Base-by-base conservation (phyloP, 2,797 vertebrate genomes). In the Artibeus jamaicensis region DNA sequence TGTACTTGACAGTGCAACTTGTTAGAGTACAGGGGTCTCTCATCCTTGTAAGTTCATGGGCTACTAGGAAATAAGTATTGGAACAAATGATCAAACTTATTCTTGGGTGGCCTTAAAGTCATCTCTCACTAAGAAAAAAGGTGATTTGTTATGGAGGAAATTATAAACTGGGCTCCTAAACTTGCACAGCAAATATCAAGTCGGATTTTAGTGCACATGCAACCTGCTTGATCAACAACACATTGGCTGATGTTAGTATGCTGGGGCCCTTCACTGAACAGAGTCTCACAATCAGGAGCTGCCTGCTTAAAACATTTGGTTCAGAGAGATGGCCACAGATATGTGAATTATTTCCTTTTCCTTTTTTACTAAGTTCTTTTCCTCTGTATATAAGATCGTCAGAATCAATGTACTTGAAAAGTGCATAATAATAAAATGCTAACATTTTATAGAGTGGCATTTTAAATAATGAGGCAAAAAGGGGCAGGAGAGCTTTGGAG, bases 391-490 rank as follows among this genome's bases (percentile, higher is more conserved):
- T 55, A 76, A 67, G 39, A 74, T 37, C 16, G 78, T 53, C 39
- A 89, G 34, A 87, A 65, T 59, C 4, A 96, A 53, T 24, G 10
- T 57, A 93, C 32, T 81, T 93, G 34, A 83, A 79, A 95, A 93
- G 65, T 26, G 22, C 7, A 57, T 88, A 37, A 2, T n/a, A 50
- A 42, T 57, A 53, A 94, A 92, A 86, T 68, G 21, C 5, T 68
- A 91, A 24, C 39, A 34, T 82, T 89, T 89, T 74, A 76, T 29
- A 59, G 50, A 65, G 59, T 65, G 3, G 0, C 24, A 70, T 85
- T 74, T 32, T 88, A 71, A 91, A 62, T 50, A 71, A 74, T 24
- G 22, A 26, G 24, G 0, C 6, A 70, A 9, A 16, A 32, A 77
- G 26, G 1, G 39, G 12, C 19, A 42, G 2, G 29, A 8, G 93